A percentile compares a stretch with the other conserved stretches of the same genome.
These are phyloP conservation scores for Latrodectus elegans DNA, from an alignment of 2,888 invertebrate genomes.

Conservation along the genomic window DNA sequence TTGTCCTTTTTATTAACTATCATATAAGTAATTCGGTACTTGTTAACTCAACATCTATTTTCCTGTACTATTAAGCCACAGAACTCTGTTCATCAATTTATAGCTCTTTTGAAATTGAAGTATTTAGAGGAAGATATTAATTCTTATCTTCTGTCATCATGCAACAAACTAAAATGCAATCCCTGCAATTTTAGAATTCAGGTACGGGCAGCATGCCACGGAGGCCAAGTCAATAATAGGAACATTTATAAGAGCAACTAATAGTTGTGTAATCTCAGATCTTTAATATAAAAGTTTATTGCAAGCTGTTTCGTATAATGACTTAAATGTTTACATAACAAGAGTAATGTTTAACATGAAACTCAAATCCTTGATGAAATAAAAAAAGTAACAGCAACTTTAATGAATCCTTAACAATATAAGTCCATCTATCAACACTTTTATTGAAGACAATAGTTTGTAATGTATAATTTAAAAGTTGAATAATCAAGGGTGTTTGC, in stretches of 20 bases:
- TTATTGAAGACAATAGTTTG: no score
- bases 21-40: slow-evolving; percentile 61
- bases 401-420: no score
- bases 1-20: slow-evolving; percentile 46
- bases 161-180: slow-evolving; percentile 49
- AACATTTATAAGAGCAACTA: slow-evolving; percentile 68
- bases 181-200: slow-evolving; percentile 66
- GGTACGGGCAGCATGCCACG: slow-evolving; percentile 68
- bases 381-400: slow-evolving; percentile 5
- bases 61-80: slow-evolving; percentile 56
- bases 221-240: slow-evolving; percentile 67
- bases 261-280: slow-evolving; percentile 63
- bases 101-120: slow-evolving; percentile 19
- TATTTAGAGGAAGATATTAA: slow-evolving; percentile 22
- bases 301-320: slow-evolving; percentile 9
- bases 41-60: slow-evolving; percentile 41
- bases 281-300: slow-evolving; percentile 30
- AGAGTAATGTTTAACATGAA: slow-evolving; percentile 16
- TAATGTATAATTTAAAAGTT: no score
- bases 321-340: slow-evolving; percentile 40
- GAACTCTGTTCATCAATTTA: slow-evolving; percentile 22
- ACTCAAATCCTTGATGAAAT: slow-evolving; percentile 29
- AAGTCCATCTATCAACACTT: no score
- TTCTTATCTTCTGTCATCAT: slow-evolving; percentile 17
- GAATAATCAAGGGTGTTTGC: no score